Percentiles rank a stretch among this genome's conserved stretches.
Conservation (phyloP, 1,140 invertebrate genomes). For the Philopotamus ludificatus region DNA sequence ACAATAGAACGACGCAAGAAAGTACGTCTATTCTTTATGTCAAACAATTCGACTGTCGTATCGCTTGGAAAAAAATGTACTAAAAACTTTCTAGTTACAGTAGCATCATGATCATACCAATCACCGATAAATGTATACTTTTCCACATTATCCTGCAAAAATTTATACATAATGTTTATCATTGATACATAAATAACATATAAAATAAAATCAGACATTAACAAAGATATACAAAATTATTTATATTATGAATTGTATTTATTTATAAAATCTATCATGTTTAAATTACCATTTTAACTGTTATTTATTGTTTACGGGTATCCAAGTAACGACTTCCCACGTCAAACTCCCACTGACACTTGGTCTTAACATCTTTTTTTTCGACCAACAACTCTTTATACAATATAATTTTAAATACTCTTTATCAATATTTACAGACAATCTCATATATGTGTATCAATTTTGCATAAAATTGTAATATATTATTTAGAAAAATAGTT, state of each 20-base stretch:
- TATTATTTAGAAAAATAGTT: no score
- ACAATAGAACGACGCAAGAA: conserved; percentile 76
- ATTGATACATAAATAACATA: neutral
- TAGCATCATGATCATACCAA: conserved; percentile 79
- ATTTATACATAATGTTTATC: neutral
- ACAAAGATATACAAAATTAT: no score
- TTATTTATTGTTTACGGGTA: neutral
- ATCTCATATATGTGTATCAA: no score
- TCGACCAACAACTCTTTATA: no score
- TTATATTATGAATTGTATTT: no score
- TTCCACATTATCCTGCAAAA: conserved; percentile 37
- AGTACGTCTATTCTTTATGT: conserved; percentile 69
- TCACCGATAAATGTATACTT: conserved; percentile 70
- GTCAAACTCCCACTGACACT: no score
- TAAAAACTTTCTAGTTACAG: conserved; percentile 68
- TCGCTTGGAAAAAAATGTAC: conserved; percentile 74
- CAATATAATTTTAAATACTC: no score
- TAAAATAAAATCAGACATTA: no score
- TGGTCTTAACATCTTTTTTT: no score
- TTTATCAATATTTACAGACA: no score
- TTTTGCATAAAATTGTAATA: neutral
- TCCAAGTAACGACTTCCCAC: neutral
- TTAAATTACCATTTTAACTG: no score
- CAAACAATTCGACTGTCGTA: conserved; percentile 78
- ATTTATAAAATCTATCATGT: no score